Percentiles rank a stretch among this genome's conserved stretches.
Evolutionary conservation across 2,113 vertebrate species (phyloP).

Genomic region (Perca fluviatilis): DNA sequence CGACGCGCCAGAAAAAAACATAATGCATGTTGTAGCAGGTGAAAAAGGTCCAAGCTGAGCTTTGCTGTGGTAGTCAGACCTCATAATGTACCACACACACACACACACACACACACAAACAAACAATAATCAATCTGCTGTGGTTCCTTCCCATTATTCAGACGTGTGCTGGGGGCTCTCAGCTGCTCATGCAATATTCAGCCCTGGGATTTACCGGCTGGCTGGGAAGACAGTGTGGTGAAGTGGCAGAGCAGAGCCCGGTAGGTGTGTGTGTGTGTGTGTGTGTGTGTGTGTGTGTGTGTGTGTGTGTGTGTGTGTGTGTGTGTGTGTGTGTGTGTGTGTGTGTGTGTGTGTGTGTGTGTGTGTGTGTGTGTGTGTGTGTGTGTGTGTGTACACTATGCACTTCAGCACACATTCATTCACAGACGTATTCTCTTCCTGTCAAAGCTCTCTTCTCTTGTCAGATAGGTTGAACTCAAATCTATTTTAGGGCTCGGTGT

Average conservation of each 20-base stretch:
- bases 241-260: conserved; percentile 56
- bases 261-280: neutral
- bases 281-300: neutral
- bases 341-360: conserved; percentile 1
- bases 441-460: conserved; percentile 46
- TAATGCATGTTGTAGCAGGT: neutral
- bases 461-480: conserved; percentile 57
- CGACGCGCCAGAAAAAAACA: conserved; percentile 5
- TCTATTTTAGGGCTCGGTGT: conserved; percentile 63
- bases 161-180: conserved; percentile 54
- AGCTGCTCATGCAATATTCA: conserved; percentile 82
- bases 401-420: conserved; percentile 28
- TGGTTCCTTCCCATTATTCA: conserved; percentile 66
- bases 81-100: conserved; percentile 2
- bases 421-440: conserved; percentile 22
- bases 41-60: conserved; percentile 10
- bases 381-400: neutral
- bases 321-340: conserved; percentile 6
- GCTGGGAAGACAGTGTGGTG: conserved; percentile 45
- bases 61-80: conserved; percentile 10
- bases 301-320: too few relatives aligned
- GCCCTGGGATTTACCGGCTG: conserved; percentile 68
- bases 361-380: conserved; percentile 12
- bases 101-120: conserved; percentile 34
- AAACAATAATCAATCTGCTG: conserved; percentile 52